A percentile compares a stretch with the other conserved stretches of the same genome.
Evolutionary conservation across 2,888 invertebrate species (phyloP).

Genomic region (Colostygia pectinataria): DNA sequence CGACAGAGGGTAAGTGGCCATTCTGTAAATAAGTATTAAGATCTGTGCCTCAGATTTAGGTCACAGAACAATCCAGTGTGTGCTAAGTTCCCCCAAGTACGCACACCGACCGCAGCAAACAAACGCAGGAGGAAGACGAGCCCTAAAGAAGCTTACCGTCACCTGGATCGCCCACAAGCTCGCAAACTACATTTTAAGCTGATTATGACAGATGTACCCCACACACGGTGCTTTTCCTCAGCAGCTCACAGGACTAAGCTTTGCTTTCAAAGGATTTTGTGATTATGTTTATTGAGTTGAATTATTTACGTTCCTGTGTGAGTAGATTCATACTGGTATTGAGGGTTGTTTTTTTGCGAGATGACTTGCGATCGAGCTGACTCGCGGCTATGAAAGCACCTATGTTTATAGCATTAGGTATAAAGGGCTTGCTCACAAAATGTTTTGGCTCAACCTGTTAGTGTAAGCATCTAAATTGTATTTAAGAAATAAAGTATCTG

Average conservation of each 20-base stretch:
- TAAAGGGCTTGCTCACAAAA: no score
- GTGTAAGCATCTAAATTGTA: no score
- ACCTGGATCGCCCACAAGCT: slow-evolving; percentile 51
- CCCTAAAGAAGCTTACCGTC: slow-evolving; percentile 60
- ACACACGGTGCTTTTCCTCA: slow-evolving; percentile 31
- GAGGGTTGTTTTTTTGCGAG: no score
- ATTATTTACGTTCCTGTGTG: slow-evolving; percentile 1
- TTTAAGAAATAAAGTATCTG: no score
- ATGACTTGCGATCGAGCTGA: no score
- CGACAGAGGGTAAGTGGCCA: no score
- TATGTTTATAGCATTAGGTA: no score
- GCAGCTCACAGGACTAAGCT: slow-evolving; percentile 27
- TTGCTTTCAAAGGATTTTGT: slow-evolving; percentile 24
- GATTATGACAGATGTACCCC: slow-evolving; percentile 56
- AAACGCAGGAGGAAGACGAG: slow-evolving; percentile 41
- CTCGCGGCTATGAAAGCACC: no score
- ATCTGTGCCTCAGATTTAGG: no score
- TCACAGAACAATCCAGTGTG: no score
- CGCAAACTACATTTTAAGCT: slow-evolving; percentile 60
- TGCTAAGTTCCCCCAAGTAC: neutral
- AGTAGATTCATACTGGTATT: neutral
- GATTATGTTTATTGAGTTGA: slow-evolving; percentile 17
- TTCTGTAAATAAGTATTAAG: no score
- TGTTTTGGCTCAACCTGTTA: no score
- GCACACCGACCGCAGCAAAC: slow-evolving; percentile 7